These are phyloP conservation scores for Dione juno DNA, from an alignment of 2,888 invertebrate species.

Conservation along the genomic window DNA sequence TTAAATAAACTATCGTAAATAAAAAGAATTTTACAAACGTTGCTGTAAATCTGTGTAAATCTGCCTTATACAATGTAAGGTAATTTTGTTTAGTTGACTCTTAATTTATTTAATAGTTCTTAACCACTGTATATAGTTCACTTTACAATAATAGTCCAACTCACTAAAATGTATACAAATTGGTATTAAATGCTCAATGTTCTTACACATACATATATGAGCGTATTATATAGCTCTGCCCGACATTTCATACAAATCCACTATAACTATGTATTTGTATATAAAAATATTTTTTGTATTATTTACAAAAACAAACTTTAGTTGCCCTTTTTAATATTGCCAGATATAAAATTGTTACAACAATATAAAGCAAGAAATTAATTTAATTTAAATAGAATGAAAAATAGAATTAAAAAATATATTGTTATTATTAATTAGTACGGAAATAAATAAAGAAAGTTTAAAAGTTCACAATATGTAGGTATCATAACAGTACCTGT, in stretches of 20 bases:
- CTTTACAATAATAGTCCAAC: no score
- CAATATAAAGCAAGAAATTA: neutral
- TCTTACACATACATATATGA: no score
- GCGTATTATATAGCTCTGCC: no score
- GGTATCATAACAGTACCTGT: no score
- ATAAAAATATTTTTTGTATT: neutral
- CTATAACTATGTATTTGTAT: no score
- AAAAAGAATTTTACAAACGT: conserved; percentile 7
- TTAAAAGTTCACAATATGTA: no score
- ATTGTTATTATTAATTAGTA: neutral
- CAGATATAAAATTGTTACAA: neutral
- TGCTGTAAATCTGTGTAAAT: conserved; percentile 4
- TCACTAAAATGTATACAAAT: no score
- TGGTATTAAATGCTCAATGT: no score
- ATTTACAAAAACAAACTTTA: neutral
- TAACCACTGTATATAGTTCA: neutral
- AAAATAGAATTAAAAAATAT: neutral
- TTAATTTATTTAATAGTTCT: neutral
- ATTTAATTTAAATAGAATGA: no score
- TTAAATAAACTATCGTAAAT: no score
- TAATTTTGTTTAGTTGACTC: neutral
- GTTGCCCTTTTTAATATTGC: neutral
- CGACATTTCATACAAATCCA: no score
- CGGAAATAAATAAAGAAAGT: no score
- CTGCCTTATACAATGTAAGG: neutral